These are phyloP conservation scores for Oopsacas minuta DNA, from an alignment of 37 sponge, comb jelly and placozoan genomes.

Conservation along the genomic window DNA sequence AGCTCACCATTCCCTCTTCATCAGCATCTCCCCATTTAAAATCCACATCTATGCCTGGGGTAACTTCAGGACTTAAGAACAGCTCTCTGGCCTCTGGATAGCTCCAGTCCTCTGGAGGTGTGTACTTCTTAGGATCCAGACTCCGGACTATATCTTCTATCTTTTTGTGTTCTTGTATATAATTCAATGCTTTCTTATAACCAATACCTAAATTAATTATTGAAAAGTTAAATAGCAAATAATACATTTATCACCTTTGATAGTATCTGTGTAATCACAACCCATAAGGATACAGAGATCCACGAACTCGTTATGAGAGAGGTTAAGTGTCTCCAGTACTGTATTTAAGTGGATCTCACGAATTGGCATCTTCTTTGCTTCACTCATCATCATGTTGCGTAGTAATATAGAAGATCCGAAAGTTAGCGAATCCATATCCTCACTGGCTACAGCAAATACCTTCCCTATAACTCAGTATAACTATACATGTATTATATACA, in stretches of 20 bases:
- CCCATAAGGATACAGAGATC: slow-evolving; percentile 95
- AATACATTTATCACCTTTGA: slow-evolving; percentile 43
- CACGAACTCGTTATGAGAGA: slow-evolving; percentile 57
- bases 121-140: slow-evolving; percentile 28
- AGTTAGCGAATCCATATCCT: slow-evolving; percentile 97
- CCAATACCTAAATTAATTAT: slow-evolving; percentile 65
- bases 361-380: slow-evolving; percentile 86
- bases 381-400: slow-evolving; percentile 88
- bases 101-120: slow-evolving; percentile 26
- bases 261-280: slow-evolving; percentile 97
- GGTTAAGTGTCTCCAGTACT: slow-evolving; percentile 41
- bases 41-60: background rate
- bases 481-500: background rate
- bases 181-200: slow-evolving; percentile 66
- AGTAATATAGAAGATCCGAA: slow-evolving; percentile 73
- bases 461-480: slow-evolving; percentile 19
- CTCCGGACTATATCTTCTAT: slow-evolving; percentile 67
- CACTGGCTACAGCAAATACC: slow-evolving; percentile 89
- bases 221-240: background rate
- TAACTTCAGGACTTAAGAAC: slow-evolving; percentile 20
- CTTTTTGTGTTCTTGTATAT: slow-evolving; percentile 58
- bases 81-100: slow-evolving; percentile 25
- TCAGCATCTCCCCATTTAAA: slow-evolving; percentile 78
- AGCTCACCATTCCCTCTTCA: slow-evolving; percentile 75
- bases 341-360: slow-evolving; percentile 64